These are phyloP conservation scores for Leucozona laternaria DNA, from an alignment of 2,888 invertebrate genomes.

Conservation along the genomic window DNA sequence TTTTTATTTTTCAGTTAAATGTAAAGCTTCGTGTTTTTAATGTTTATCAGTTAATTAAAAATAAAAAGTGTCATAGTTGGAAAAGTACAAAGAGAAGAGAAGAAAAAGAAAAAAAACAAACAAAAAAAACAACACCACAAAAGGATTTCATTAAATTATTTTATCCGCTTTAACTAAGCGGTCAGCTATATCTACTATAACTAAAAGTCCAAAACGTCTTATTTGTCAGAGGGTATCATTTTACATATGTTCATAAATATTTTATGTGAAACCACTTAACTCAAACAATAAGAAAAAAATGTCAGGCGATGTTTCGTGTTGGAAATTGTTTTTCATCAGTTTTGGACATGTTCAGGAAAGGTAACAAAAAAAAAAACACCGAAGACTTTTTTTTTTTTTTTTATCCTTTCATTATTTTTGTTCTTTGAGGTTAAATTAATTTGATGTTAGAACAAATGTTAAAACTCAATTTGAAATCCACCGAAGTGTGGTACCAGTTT, in stretches of 20 bases:
- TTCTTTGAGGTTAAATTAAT: conserved; percentile 49
- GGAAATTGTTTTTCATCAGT: conserved; percentile 50
- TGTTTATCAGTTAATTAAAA: conserved; percentile 62
- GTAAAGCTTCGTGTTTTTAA: conserved; percentile 25
- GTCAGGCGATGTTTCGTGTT: conserved; percentile 68
- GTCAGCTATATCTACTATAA: too few species aligned
- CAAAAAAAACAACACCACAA: not conserved
- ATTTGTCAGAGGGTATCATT: not conserved
- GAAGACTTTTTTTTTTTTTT: conserved; percentile 41
- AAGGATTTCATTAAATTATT: conserved; percentile 42
- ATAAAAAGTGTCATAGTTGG: not conserved
- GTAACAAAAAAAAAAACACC: conserved; percentile 15
- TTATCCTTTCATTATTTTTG: not conserved
- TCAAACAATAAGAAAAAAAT: not conserved
- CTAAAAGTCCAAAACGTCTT: conserved; percentile 18
- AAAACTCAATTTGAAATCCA: conserved; percentile 42
- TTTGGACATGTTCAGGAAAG: conserved; percentile 60
- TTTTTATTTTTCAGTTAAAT: not conserved
- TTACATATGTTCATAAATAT: not conserved
- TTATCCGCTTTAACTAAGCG: conserved; percentile 42
- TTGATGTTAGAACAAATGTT: conserved; percentile 46
- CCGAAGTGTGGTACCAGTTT: not conserved
- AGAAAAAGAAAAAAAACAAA: not conserved
- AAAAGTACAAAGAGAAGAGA: not conserved
- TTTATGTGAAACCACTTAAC: conserved; percentile 27